Evolutionary conservation across 2,888 invertebrate species (phyloP).

Genomic region (Habrosyne pyritoides): DNA sequence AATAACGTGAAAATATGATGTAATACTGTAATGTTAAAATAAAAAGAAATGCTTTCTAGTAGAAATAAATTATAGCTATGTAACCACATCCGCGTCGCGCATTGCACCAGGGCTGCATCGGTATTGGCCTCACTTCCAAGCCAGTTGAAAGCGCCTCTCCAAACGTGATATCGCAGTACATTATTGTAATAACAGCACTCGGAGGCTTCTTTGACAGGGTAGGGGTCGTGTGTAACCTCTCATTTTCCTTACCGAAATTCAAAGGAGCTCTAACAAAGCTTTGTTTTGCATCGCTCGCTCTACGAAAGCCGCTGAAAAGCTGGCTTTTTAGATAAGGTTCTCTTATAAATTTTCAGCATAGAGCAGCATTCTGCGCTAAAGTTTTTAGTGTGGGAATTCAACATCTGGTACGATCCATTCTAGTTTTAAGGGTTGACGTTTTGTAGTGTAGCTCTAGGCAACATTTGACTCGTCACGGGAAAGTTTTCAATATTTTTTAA

Average conservation of each 20-base stretch:
- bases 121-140: slow-evolving; percentile 26
- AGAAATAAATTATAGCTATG: neutral
- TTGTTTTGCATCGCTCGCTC: slow-evolving; percentile 80
- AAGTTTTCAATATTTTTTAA: no score
- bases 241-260: slow-evolving; percentile 82
- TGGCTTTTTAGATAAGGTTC: slow-evolving; percentile 81
- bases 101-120: neutral
- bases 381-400: slow-evolving; percentile 73
- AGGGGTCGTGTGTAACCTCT: slow-evolving; percentile 75
- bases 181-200: slow-evolving; percentile 80
- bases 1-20: neutral
- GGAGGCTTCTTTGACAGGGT: slow-evolving; percentile 72
- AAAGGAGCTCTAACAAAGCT: slow-evolving; percentile 81
- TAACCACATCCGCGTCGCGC: neutral
- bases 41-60: neutral
- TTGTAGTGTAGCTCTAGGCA: slow-evolving; percentile 46
- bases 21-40: neutral
- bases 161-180: slow-evolving; percentile 73
- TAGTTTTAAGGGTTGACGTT: slow-evolving; percentile 62
- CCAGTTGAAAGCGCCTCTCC: slow-evolving; percentile 54
- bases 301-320: slow-evolving; percentile 75
- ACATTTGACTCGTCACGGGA: neutral
- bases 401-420: slow-evolving; percentile 70
- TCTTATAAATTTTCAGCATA: slow-evolving; percentile 76
- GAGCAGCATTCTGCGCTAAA: slow-evolving; percentile 67